phyloP scores from a whole-genome alignment of 2,113 vertebrate species.

The Pungitius pungitius region DNA sequence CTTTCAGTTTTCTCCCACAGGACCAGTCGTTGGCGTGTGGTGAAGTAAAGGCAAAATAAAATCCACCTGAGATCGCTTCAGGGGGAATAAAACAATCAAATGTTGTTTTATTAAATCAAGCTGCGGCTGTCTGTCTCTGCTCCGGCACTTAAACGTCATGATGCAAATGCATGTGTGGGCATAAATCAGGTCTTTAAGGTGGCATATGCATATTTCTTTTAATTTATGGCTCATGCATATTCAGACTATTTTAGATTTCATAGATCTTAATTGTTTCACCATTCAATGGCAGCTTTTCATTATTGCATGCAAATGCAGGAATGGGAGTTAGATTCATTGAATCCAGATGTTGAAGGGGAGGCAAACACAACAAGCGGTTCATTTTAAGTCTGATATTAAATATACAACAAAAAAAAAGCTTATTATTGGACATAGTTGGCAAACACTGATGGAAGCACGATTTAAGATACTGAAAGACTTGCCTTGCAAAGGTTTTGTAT shows the following conservation, averaged over 20 bases:
- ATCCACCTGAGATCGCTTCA: constrained; percentile 53
- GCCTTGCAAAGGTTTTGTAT: background rate
- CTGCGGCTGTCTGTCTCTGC: constrained; percentile 11
- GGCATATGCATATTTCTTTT: background rate
- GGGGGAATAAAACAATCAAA: constrained; percentile 44
- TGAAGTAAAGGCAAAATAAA: constrained; percentile 51
- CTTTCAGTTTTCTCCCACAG: constrained; percentile 54
- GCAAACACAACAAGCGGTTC: background rate
- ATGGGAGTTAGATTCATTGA: constrained; percentile 7
- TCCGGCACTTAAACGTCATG: constrained; percentile 20
- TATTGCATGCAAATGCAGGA: constrained; percentile 20
- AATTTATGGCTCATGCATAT: constrained; percentile 13
- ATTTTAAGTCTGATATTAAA: background rate
- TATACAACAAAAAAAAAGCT: background rate
- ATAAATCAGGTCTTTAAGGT: constrained; percentile 51
- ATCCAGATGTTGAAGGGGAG: constrained; percentile 26
- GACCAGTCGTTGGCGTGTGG: constrained; percentile 49
- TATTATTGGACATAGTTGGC: background rate
- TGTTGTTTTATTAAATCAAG: constrained; percentile 53
- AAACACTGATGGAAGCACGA: background rate
- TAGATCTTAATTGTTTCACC: constrained; percentile 43
- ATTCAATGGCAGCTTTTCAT: constrained; percentile 37
- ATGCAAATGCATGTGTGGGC: constrained; percentile 24
- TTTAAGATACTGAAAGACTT: background rate
- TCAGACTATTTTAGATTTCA: constrained; percentile 1